Percentiles rank a stretch among this genome's conserved stretches.
Evolutionary conservation across 2,888 invertebrate genomes (phyloP).

Genomic region (Zelleria hepariella): DNA sequence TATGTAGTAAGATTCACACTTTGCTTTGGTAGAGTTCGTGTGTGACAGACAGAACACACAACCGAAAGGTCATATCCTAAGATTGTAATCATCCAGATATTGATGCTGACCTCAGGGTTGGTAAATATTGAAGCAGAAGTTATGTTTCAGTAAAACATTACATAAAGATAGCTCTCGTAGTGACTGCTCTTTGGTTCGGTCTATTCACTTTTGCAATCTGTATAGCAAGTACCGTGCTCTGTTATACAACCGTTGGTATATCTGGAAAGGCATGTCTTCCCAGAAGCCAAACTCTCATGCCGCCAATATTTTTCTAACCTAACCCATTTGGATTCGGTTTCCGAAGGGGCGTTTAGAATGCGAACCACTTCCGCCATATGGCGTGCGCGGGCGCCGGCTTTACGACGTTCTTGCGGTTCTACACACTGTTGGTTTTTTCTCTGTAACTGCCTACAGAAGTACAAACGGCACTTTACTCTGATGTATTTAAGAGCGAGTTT

Average conservation of each 20-base stretch:
- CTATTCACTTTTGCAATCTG: too few relatives aligned
- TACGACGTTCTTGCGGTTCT: conserved; percentile 33
- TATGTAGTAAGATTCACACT: too few relatives aligned
- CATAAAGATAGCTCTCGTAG: too few relatives aligned
- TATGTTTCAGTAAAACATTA: too few relatives aligned
- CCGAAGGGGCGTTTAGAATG: neutral
- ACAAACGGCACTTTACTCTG: neutral
- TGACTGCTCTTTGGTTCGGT: too few relatives aligned
- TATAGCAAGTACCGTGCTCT: too few relatives aligned
- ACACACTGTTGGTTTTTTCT: conserved; percentile 41
- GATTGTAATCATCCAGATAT: too few relatives aligned
- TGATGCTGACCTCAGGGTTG: too few relatives aligned
- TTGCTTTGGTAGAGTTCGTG: too few relatives aligned
- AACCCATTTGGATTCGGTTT: neutral
- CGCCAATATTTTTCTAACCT: neutral
- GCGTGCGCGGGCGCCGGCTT: conserved; percentile 24
- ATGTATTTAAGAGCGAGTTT: neutral
- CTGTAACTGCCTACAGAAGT: conserved; percentile 15
- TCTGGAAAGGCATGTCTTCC: neutral
- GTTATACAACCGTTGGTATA: neutral
- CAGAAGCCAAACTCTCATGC: neutral
- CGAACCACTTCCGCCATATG: conserved; percentile 50
- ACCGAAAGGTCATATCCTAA: too few relatives aligned
- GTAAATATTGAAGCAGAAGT: too few relatives aligned
- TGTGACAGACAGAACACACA: too few relatives aligned